Percentiles rank a stretch among this genome's conserved stretches.
Conservation (phyloP, 2,888 invertebrate species). For the Plutella xylostella region DNA sequence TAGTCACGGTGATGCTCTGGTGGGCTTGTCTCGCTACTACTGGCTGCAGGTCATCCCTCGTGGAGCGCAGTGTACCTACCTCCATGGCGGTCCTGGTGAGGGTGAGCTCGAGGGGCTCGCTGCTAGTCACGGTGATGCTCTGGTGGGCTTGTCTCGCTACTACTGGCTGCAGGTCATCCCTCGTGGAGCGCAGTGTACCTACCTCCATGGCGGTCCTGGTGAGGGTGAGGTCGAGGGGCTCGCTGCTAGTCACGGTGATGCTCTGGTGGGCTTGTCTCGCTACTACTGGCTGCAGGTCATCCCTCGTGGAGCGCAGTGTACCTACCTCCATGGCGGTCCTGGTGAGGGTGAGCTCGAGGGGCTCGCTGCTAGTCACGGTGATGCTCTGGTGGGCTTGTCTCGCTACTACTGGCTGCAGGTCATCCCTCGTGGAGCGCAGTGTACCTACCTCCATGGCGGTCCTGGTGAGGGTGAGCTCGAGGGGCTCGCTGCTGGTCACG, state of each 20-base stretch:
- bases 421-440: too few species aligned
- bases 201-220: slow-evolving; percentile 86
- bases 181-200: too few species aligned
- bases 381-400: slow-evolving; percentile 70
- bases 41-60: too few species aligned
- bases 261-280: slow-evolving; percentile 69
- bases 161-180: too few species aligned
- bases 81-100: slow-evolving; percentile 86
- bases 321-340: slow-evolving; percentile 85
- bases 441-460: slow-evolving; percentile 85
- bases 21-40: slow-evolving; percentile 66
- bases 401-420: too few species aligned
- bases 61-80: too few species aligned
- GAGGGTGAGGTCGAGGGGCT: slow-evolving; percentile 82
- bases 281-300: too few species aligned
- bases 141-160: slow-evolving; percentile 68
- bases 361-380: slow-evolving; percentile 74
- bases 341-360: slow-evolving; percentile 84
- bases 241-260: slow-evolving; percentile 72
- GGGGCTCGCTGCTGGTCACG: slow-evolving; percentile 73
- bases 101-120: slow-evolving; percentile 82
- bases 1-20: slow-evolving; percentile 71
- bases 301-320: too few species aligned
- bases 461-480: slow-evolving; percentile 86
- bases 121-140: slow-evolving; percentile 71